phyloP scores from a whole-genome alignment of 2,113 vertebrate genomes.

The Scomber colias region DNA sequence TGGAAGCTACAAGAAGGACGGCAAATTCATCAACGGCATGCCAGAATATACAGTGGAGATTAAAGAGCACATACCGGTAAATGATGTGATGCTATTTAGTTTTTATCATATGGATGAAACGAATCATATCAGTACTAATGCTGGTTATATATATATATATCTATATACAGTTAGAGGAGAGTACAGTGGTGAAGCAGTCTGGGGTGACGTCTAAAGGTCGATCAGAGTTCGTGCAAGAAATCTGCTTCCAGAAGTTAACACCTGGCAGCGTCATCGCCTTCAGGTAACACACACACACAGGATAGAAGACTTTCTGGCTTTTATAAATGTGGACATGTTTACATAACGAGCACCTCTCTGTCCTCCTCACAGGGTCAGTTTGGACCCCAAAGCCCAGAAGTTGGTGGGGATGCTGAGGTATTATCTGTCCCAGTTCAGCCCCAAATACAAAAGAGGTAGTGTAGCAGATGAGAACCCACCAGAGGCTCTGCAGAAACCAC shows the following conservation, averaged over 20 bases:
- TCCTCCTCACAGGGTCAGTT: slow-evolving; percentile 88
- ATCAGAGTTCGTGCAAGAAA: slow-evolving; percentile 94
- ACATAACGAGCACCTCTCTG: background rate
- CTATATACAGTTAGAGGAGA: slow-evolving; percentile 88
- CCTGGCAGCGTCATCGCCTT: slow-evolving; percentile 95
- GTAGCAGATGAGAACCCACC: slow-evolving; percentile 85
- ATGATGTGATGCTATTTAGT: background rate
- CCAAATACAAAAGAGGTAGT: slow-evolving; percentile 92
- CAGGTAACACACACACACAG: slow-evolving; percentile 84
- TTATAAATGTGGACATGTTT: too few species aligned
- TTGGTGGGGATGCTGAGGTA: slow-evolving; percentile 89
- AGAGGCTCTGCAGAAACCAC: slow-evolving; percentile 63
- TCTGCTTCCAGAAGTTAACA: slow-evolving; percentile 93
- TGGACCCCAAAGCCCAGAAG: slow-evolving; percentile 92
- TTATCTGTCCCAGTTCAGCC: slow-evolving; percentile 93
- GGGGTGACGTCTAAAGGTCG: slow-evolving; percentile 88
- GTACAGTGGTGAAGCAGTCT: slow-evolving; percentile 89
- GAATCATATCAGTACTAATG: background rate
- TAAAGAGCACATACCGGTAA: slow-evolving; percentile 93
- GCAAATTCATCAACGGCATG: slow-evolving; percentile 91
- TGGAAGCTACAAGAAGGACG: slow-evolving; percentile 86
- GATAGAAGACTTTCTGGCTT: too few species aligned
- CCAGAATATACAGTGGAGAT: slow-evolving; percentile 92
- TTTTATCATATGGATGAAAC: background rate
- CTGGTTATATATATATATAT: background rate